phyloP scores from a whole-genome alignment of 2,113 vertebrate genomes.

The Callaeas wilsoni region DNA sequence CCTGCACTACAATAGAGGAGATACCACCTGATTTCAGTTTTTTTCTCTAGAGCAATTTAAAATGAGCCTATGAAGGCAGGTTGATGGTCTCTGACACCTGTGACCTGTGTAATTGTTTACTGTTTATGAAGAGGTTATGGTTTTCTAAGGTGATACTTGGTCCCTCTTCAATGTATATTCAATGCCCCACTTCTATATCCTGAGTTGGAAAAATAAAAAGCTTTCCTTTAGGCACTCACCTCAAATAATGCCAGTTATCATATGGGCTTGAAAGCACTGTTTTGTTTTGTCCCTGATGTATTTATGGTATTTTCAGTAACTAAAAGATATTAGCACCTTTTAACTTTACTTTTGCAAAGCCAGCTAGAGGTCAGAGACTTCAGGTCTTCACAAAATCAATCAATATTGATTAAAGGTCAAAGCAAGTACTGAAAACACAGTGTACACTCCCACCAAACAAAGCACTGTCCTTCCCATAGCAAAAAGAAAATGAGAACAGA shows the following conservation, averaged over 20 bases:
- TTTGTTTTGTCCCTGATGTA: background rate
- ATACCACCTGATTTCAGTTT: background rate
- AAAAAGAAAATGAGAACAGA: background rate
- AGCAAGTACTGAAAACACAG: background rate
- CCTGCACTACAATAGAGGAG: background rate
- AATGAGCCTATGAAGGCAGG: background rate
- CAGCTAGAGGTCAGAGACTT: background rate
- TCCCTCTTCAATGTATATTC: background rate
- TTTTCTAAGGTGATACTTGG: background rate
- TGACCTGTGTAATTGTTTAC: background rate
- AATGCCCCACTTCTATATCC: background rate
- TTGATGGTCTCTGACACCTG: background rate
- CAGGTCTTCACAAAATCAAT: background rate
- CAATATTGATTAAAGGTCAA: constrained; percentile 32
- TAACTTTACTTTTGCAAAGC: background rate
- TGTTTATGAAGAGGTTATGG: background rate
- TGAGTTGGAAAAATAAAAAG: background rate
- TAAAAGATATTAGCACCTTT: background rate
- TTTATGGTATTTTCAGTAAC: background rate
- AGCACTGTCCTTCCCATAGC: background rate
- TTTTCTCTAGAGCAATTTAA: background rate
- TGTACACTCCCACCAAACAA: background rate
- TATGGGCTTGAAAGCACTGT: background rate
- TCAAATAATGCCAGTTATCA: background rate
- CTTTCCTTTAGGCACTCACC: background rate